Base-by-base conservation (phyloP, 2,113 vertebrate genomes). In the Crotalus horridus region DNA sequence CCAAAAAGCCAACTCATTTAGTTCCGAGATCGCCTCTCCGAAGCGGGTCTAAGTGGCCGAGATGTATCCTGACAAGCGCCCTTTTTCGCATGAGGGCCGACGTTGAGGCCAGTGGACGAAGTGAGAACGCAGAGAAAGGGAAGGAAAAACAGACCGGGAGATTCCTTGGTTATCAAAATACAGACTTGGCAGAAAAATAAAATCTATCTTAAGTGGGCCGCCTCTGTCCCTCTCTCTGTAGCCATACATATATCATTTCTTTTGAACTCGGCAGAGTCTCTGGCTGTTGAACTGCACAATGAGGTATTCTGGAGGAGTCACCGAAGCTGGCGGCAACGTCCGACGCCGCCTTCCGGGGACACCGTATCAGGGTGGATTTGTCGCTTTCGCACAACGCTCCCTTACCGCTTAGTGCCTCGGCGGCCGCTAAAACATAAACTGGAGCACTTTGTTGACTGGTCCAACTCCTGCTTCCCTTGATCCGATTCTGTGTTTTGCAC, bases 121-220 rank as follows among this genome's bases (percentile, higher is more conserved):
- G 11, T 24, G 21, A 87, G 21, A 24, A 7, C 3, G 29, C 54
- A n/a, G 26, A 74, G 51, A 29, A 69, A 15, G 21, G 26, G 11
- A 10, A 46, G 23, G 17, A 39, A n/a, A 74, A 43, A 9, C 1
- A n/a, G 12, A 53, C 2, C 2, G 10, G 3, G 7, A 51, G 48
- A n/a, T 48, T 86, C 74, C 20, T 56, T 92, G 4, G 55, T 86
- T 90, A 53, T 90, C 92, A 61, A 59, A 51, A 93, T 86, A 59
- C 29, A 89, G 74, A 51, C 51, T 55, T 55, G 21, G 43, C 92
- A 93, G 43, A 90, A 90, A 93, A 93, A 93, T 87, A 93, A 81
- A 90, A 93, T 93, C 88, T 93, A 93, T 90, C 88, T 53, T 64
- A 89, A 92, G 59, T 86, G 55, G 90, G 53, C 21, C 55, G 39